Evolutionary conservation across 2,888 invertebrate genomes (phyloP).

Genomic region (Nyleta sp.): DNA sequence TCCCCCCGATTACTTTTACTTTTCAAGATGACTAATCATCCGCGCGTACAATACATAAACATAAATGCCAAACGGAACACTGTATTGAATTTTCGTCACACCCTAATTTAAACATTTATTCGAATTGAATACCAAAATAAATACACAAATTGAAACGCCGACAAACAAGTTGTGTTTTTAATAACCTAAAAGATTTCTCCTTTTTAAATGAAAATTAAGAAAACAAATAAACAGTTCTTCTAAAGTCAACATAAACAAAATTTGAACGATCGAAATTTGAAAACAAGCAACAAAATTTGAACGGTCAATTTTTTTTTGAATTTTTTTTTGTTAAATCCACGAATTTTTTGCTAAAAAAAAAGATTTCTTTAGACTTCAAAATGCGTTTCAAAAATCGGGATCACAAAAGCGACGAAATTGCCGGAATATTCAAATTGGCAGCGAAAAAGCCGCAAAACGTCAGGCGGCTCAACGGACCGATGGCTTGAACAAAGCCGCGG

Average conservation of each 20-base stretch:
- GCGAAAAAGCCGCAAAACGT: conserved; percentile 45
- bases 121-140: not conserved
- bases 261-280: too few relatives aligned
- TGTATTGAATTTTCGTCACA: not conserved
- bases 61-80: not conserved
- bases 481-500: conserved; percentile 43
- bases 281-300: too few relatives aligned
- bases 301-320: too few relatives aligned
- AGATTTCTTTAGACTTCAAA: too few relatives aligned
- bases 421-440: conserved; percentile 42
- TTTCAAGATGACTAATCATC: conserved; percentile 25
- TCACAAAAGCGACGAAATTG: conserved; percentile 7
- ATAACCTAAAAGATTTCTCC: too few relatives aligned
- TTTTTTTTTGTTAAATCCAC: not conserved
- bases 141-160: not conserved
- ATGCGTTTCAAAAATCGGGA: too few relatives aligned
- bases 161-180: too few relatives aligned
- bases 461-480: conserved; percentile 20
- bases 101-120: not conserved
- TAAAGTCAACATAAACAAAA: too few relatives aligned
- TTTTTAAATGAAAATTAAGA: too few relatives aligned
- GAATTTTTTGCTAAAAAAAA: too few relatives aligned
- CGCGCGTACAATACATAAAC: not conserved
- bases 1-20: conserved; percentile 10
- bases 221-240: too few relatives aligned